Base-by-base conservation (phyloP, 1,140 invertebrate species). In the Apolygus lucorum region DNA sequence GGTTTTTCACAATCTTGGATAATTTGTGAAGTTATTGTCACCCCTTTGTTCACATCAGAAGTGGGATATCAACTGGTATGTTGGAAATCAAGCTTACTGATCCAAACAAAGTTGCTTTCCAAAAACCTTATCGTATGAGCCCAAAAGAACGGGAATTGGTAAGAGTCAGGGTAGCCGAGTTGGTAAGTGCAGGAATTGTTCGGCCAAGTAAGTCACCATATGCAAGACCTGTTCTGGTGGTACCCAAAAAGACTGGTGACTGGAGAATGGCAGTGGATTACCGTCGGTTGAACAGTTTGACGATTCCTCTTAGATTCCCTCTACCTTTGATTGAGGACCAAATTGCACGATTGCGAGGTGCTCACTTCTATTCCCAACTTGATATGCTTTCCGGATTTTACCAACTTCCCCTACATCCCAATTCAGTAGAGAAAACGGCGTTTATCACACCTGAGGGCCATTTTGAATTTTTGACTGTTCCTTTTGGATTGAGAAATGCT, bases 401-500 rank as follows among this genome's bases (percentile, higher is more conserved):
- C 21, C 28, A 27, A 28, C 28, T 64, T 29, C 28, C 25, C 27
- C 28, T 64, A 8, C 25, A 28, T 27, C 28, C 63, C 28, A 26
- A 64, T 26, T 64, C 63, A 24, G 13, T 27, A 26, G 63, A 64
- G 25, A 64, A 64, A 64, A 26, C 63, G 28, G 63, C 63, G 13
- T 64, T 64, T 26, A 26, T 64, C 28, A 64, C 28, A 8, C 22
- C 22, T 64, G 63, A 64, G 13, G 63, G 63, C 21, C 63, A 77
- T 25, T 83, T 73, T 68, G 74, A 82, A 73, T 81, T 76, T 66
- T 70, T 75, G 1, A 28, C 67, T 17, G 76, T 83, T 73, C 77
- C 80, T 24, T 82, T 82, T 72, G 82, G 82, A 28, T 71, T 82
- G 25, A 69, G 67, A 21, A 81, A 80, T 73, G 76, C 78, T 27